phyloP scores from a whole-genome alignment of 2,888 invertebrate genomes.

The Ceramica pisi region DNA sequence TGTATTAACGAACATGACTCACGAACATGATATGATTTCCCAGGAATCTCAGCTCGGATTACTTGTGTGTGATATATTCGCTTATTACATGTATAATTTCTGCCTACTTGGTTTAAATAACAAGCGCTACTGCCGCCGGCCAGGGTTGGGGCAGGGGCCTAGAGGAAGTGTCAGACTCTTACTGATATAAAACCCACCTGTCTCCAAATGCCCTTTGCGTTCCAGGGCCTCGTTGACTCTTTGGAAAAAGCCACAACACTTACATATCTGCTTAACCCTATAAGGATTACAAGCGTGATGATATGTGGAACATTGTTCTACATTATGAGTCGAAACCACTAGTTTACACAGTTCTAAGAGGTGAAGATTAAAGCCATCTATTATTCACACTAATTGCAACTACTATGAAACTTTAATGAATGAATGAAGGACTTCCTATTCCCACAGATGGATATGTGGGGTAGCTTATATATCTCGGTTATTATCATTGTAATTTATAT shows the following conservation, averaged over 20 bases:
- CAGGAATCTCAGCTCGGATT: constrained; percentile 7
- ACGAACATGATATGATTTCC: constrained; percentile 1
- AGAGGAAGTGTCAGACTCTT: too few species aligned
- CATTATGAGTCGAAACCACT: constrained; percentile 2
- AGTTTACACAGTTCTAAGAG: constrained; percentile 25
- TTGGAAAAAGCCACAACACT: neutral
- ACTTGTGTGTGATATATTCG: constrained; percentile 6
- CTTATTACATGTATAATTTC: too few species aligned
- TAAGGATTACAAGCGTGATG: too few species aligned
- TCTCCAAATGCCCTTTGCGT: too few species aligned
- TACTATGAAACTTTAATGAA: constrained; percentile 44
- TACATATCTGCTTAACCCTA: neutral
- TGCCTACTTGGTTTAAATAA: too few species aligned
- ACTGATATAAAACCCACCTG: too few species aligned
- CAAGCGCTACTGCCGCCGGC: too few species aligned
- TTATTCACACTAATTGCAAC: constrained; percentile 49
- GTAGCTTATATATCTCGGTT: neutral
- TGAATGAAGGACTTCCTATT: constrained; percentile 25
- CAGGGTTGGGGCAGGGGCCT: too few species aligned
- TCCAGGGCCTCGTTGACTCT: too few species aligned
- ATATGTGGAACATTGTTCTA: constrained; percentile 4
- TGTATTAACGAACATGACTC: constrained; percentile 1
- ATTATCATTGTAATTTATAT: constrained; percentile 8
- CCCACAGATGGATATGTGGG: neutral
- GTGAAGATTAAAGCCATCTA: constrained; percentile 41